Conservation (phyloP, 2,888 invertebrate species). For the Tetropium fuscum region DNA sequence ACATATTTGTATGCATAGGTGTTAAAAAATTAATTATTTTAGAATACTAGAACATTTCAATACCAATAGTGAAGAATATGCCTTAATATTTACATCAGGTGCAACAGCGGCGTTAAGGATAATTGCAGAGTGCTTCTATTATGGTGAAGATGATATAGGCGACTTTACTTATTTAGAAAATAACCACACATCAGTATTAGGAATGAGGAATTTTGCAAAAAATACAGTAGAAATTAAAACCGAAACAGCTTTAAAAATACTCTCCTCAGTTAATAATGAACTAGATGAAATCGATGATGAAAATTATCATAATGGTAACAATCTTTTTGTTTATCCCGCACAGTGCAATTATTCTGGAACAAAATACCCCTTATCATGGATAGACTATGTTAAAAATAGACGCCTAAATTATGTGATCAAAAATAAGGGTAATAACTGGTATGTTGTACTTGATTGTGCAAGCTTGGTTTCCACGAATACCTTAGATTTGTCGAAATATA, state of each 20-base stretch:
- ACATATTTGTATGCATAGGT: not conserved
- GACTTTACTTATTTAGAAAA: conserved; percentile 86
- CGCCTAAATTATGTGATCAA: conserved; percentile 65
- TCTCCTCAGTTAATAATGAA: conserved; percentile 23
- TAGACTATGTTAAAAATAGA: conserved; percentile 73
- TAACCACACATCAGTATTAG: conserved; percentile 96
- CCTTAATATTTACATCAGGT: conserved; percentile 93
- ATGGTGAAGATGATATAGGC: conserved; percentile 59
- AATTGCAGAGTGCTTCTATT: conserved; percentile 85
- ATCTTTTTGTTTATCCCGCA: conserved; percentile 88
- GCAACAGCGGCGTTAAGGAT: conserved; percentile 90
- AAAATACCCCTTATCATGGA: conserved; percentile 86
- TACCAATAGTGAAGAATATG: conserved; percentile 82
- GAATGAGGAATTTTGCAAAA: conserved; percentile 83
- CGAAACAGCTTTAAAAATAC: conserved; percentile 68
- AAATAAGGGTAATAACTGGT: conserved; percentile 70
- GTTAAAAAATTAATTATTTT: conserved; percentile 40
- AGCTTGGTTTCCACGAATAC: conserved; percentile 81
- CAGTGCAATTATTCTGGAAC: conserved; percentile 96
- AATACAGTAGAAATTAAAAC: conserved; percentile 71
- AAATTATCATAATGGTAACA: conserved; percentile 63
- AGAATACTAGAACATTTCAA: conserved; percentile 89
- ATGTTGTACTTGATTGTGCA: conserved; percentile 89
- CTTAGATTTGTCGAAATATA: conserved; percentile 77
- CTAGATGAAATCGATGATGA: not conserved